Conservation (phyloP, 1,140 invertebrate genomes). For the Lordiphosa mommai region DNA sequence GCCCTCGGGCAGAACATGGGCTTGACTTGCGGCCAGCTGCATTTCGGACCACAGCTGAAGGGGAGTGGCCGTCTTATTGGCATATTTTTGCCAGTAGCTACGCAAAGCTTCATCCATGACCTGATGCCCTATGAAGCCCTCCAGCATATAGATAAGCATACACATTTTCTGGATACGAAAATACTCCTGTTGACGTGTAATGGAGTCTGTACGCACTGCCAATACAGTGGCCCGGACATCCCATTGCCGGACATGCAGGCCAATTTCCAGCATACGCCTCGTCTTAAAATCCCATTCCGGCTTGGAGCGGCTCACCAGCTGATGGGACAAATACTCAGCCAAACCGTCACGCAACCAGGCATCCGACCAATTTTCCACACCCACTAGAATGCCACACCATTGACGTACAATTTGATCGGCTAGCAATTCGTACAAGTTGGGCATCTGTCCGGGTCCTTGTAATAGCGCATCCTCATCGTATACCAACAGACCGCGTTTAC, state of each 20-base stretch:
- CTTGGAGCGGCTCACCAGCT: conserved; percentile 1
- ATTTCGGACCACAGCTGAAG: conserved; percentile 89
- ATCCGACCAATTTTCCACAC: neutral
- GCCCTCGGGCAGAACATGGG: conserved; percentile 80
- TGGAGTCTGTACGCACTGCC: conserved; percentile 81
- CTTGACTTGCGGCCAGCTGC: conserved; percentile 81
- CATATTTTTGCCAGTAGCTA: conserved; percentile 83
- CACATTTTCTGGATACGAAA: conserved; percentile 92
- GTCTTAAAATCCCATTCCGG: conserved; percentile 83
- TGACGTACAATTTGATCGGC: conserved; percentile 4
- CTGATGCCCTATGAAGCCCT: conserved; percentile 87
- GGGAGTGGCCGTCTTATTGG: conserved; percentile 86
- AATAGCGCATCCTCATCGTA: neutral
- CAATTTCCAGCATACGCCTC: conserved; percentile 80
- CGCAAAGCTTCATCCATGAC: conserved; percentile 85
- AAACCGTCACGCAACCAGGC: conserved; percentile 9
- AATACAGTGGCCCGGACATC: conserved; percentile 78
- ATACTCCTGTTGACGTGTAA: conserved; percentile 87
- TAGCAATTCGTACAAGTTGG: neutral
- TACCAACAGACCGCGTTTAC: conserved; percentile 5
- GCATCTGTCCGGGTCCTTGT: too few relatives aligned
- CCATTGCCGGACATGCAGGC: conserved; percentile 81
- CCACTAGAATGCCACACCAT: conserved; percentile 8
- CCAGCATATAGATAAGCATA: conserved; percentile 93
- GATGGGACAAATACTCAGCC: conserved; percentile 2